A percentile compares a stretch with the other conserved stretches of the same genome.
These are phyloP conservation scores for Adelphocoris suturalis DNA, from an alignment of 2,888 invertebrate species.

Conservation along the genomic window DNA sequence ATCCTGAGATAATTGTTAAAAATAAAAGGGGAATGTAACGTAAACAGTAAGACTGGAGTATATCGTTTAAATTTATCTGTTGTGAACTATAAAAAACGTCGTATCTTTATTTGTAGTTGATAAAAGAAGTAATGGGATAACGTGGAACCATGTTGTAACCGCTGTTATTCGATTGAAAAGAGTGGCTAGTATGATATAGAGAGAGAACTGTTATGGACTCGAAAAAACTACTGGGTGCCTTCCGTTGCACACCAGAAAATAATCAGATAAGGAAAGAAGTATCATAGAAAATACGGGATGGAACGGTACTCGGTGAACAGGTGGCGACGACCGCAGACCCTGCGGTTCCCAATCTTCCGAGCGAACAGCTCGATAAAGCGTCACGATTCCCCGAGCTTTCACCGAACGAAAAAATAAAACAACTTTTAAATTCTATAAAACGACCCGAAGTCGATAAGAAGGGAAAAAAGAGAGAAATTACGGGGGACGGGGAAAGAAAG, in stretches of 20 bases:
- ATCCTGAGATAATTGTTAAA: too few relatives aligned
- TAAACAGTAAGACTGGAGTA: too few relatives aligned
- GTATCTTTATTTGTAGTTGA: too few relatives aligned
- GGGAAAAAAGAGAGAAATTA: neutral
- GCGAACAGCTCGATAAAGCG: conserved; percentile 17
- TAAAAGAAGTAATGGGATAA: too few relatives aligned
- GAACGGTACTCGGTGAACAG: neutral
- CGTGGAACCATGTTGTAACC: too few relatives aligned
- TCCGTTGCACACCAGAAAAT: neutral
- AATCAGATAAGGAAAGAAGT: conserved; percentile 16
- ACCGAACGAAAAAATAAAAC: neutral
- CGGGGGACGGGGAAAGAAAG: neutral
- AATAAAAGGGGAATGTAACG: too few relatives aligned
- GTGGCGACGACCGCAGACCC: neutral
- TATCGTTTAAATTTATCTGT: too few relatives aligned
- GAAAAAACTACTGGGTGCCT: neutral
- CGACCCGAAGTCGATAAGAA: neutral
- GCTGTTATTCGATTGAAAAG: too few relatives aligned
- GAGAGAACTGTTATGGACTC: too few relatives aligned
- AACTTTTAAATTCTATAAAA: conserved; percentile 30
- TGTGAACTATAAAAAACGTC: too few relatives aligned
- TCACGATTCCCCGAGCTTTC: neutral
- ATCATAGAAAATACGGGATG: neutral
- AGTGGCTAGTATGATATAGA: too few relatives aligned
- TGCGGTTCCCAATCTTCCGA: neutral